Evolutionary conservation across 2,888 invertebrate genomes (phyloP).

Genomic region (Petrolisthes manimaculis): DNA sequence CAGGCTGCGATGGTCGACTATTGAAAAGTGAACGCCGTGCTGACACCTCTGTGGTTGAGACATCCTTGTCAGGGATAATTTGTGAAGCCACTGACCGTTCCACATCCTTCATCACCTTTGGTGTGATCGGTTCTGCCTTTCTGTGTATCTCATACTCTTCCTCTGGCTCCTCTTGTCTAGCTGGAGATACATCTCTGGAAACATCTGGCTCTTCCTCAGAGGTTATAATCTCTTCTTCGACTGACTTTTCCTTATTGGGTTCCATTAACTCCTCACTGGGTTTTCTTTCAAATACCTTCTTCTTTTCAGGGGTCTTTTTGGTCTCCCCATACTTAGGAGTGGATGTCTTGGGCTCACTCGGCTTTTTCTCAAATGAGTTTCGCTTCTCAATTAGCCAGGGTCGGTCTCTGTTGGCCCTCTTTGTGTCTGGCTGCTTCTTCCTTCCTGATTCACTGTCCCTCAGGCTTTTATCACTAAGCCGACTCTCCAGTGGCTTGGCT

Average conservation of each 20-base stretch:
- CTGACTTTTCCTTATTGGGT: conserved; percentile 22
- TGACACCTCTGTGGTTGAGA: conserved; percentile 39
- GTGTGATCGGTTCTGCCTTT: conserved; percentile 30
- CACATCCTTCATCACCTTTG: conserved; percentile 15
- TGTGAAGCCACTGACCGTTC: conserved; percentile 31
- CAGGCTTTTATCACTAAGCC: conserved; percentile 44
- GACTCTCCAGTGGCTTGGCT: conserved; percentile 41
- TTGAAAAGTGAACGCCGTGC: conserved; percentile 41
- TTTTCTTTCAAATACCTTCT: conserved; percentile 34
- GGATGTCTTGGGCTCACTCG: conserved; percentile 38
- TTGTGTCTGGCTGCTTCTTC: conserved; percentile 48
- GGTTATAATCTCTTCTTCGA: conserved; percentile 1
- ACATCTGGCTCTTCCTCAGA: conserved; percentile 17
- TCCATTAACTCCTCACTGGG: conserved; percentile 36
- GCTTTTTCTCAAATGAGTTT: conserved; percentile 52
- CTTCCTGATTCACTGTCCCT: conserved; percentile 27
- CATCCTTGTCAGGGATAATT: conserved; percentile 37
- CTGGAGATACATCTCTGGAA: background rate
- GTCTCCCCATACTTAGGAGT: conserved; percentile 3
- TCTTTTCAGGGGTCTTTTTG: conserved; percentile 30
- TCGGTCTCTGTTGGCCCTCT: conserved; percentile 34
- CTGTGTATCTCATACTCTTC: background rate
- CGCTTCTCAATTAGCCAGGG: conserved; percentile 42
- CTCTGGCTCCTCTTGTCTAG: conserved; percentile 23
- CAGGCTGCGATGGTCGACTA: conserved; percentile 8